Base-by-base conservation (phyloP, 1,140 invertebrate species). In the Bombus impatiens region DNA sequence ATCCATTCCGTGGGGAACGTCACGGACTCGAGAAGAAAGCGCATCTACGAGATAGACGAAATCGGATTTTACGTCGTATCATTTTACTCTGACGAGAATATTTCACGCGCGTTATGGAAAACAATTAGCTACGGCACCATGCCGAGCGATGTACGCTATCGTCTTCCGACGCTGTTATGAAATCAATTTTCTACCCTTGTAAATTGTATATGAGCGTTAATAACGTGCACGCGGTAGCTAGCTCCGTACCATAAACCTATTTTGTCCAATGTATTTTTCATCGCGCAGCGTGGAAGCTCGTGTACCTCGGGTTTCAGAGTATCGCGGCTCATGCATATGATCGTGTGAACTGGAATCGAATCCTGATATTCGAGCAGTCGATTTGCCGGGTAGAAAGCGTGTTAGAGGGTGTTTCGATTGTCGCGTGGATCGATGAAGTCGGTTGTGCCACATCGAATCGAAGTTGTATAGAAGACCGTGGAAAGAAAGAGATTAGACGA, bases 81-180 rank as follows among this genome's bases (percentile, higher is more conserved):
- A 28, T 28, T 35, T 59, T 25, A 13, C 25, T 44, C 76, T 28
- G 37, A 53, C 42, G 65, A 77, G 83, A 78, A 89, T 91, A 89
- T 90, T 88, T 90, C 84, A 77, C 62, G 78, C 87, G 87, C 88
- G 86, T 91, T 53, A 53, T 91, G 76, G 87, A 84, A 91, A 92
- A 90, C 91, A 91, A 91, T 91, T 92, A 91, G 6, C 47, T 87
- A 84, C 74, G 83, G 6, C 47, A 8, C 47, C 47, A 8, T 22
- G 47, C 18, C 18, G 18, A 53, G 18, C 47, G 18, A 22, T 5
- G 47, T 53, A 59, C 65, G 5, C 47, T 78, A 72, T 72, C 78
- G 28, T 47, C 35, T 42, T 67, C 18, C 67, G 40, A 74, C 72
- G 72, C 37, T 81, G 83, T 74, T 84, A 75, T 68, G 81, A 87